These are phyloP conservation scores for Nezara viridula DNA, from an alignment of 2,888 invertebrate species.

Conservation along the genomic window DNA sequence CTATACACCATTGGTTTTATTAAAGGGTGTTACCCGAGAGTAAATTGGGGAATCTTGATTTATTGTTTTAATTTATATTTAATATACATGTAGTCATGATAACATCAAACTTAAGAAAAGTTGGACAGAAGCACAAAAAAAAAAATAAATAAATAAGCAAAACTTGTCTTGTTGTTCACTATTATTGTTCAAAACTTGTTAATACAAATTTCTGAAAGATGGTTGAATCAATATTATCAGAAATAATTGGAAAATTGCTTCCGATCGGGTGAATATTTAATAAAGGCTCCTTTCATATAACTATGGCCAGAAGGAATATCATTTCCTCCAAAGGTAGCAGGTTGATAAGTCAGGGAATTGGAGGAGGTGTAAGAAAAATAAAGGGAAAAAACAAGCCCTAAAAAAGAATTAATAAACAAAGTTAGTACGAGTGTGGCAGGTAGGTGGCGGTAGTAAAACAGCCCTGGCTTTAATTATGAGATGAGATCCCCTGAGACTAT, in stretches of 20 bases:
- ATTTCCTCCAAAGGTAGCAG: neutral
- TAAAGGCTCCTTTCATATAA: neutral
- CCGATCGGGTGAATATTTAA: neutral
- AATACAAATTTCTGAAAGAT: no score
- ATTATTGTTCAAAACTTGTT: no score
- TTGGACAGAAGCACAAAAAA: no score
- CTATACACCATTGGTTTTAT: no score
- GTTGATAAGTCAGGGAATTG: neutral
- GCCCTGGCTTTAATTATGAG: slow-evolving; percentile 9
- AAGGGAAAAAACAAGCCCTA: neutral
- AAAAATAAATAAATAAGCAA: no score
- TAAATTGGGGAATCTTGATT: no score
- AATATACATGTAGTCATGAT: no score
- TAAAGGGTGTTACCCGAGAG: no score
- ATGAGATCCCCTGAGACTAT: neutral
- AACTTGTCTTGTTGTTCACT: no score
- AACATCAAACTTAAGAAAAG: no score
- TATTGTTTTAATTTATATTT: no score
- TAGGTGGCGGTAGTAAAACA: neutral
- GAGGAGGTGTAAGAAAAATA: neutral
- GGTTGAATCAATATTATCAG: neutral
- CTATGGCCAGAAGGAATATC: neutral
- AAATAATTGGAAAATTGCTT: neutral
- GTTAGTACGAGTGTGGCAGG: neutral
- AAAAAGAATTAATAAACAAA: slow-evolving; percentile 10